Percentiles rank a stretch among this genome's conserved stretches.
Evolutionary conservation across 2,888 invertebrate genomes (phyloP).

Genomic region (Agonopterix subpropinquella): DNA sequence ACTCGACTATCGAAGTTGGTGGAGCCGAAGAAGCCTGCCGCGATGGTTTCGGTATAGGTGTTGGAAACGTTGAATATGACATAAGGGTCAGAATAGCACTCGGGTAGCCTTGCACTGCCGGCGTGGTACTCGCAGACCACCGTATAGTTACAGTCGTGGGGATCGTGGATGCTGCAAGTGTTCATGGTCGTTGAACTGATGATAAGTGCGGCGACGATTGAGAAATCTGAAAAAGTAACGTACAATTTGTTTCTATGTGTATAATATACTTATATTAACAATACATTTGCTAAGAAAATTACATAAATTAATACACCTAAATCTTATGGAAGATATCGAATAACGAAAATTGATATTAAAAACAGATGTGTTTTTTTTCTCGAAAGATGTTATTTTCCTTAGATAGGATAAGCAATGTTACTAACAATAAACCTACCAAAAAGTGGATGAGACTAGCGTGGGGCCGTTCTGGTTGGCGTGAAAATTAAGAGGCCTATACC

Average conservation of each 20-base stretch:
- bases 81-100: conserved; percentile 30
- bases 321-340: too few species aligned
- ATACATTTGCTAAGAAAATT: too few species aligned
- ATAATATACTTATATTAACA: too few species aligned
- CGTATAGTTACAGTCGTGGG: conserved; percentile 34
- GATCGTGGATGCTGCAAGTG: conserved; percentile 21
- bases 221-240: conserved; percentile 19
- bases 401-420: too few species aligned
- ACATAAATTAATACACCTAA: too few species aligned
- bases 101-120: conserved; percentile 26
- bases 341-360: too few species aligned
- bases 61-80: conserved; percentile 38
- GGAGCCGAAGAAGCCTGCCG: conserved; percentile 41
- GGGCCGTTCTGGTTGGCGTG: too few species aligned
- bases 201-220: conserved; percentile 14
- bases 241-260: not conserved
- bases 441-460: too few species aligned
- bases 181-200: conserved; percentile 17
- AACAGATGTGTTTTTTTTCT: too few species aligned
- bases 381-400: too few species aligned
- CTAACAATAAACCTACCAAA: too few species aligned
- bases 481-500: too few species aligned
- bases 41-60: conserved; percentile 24
- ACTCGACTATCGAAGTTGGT: conserved; percentile 59
- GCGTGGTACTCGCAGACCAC: conserved; percentile 33